A percentile compares a stretch with the other conserved stretches of the same genome.
phyloP scores from a whole-genome alignment of 1,140 invertebrate species.

The Macrosteles quadrilineatus region DNA sequence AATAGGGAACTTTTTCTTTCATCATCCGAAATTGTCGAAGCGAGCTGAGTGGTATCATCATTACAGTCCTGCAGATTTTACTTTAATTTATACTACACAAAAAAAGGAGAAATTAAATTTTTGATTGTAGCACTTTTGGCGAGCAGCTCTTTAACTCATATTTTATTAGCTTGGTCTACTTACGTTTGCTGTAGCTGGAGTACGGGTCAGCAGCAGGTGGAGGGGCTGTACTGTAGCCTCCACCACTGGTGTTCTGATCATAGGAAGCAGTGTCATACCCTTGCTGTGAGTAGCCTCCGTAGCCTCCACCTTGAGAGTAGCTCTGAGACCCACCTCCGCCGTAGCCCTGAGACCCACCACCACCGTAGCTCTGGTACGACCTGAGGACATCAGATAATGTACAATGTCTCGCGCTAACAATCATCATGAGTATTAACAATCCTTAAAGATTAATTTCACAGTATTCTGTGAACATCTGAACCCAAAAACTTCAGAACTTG shows the following conservation, averaged over 20 bases:
- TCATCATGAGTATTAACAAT: background rate
- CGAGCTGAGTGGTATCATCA: slow-evolving; percentile 21
- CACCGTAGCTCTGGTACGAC: slow-evolving; percentile 19
- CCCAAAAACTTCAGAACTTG: too few relatives aligned
- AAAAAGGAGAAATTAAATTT: too few relatives aligned
- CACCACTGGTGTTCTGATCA: background rate
- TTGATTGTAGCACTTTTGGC: too few relatives aligned
- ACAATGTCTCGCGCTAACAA: background rate
- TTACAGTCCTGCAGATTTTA: slow-evolving; percentile 3
- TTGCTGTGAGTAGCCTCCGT: background rate
- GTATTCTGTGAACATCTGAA: too few relatives aligned
- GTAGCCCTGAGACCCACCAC: background rate
- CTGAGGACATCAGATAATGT: background rate
- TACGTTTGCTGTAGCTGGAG: slow-evolving; percentile 1
- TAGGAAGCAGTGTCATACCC: slow-evolving; percentile 4
- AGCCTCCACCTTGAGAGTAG: slow-evolving; percentile 23
- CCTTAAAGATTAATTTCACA: too few relatives aligned
- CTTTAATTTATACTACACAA: too few relatives aligned
- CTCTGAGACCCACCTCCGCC: slow-evolving; percentile 13
- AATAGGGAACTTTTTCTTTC: slow-evolving; percentile 11
- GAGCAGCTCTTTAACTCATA: too few relatives aligned
- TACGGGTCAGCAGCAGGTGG: background rate
- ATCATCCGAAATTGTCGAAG: slow-evolving; percentile 10
- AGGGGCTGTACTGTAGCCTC: background rate
- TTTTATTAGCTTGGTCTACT: too few relatives aligned